Base-by-base conservation (phyloP, 2,888 invertebrate genomes). In the Cistogaster globosa region DNA sequence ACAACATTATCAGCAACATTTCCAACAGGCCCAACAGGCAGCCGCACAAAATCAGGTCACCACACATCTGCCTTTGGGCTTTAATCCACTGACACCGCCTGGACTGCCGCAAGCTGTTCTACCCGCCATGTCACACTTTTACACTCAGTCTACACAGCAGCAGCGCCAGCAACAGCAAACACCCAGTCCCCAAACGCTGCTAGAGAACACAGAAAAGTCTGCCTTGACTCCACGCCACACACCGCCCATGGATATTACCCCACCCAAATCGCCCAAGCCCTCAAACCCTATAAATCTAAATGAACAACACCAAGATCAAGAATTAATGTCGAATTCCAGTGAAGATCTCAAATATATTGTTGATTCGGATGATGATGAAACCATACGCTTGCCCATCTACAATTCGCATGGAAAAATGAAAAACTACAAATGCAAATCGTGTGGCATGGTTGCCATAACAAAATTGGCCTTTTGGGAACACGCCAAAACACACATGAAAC, bases 381-480 rank as follows among this genome's bases (percentile, higher is more conserved):
- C 83, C 18, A 94, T 94, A 12, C 94, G 94, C 7, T 93, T 93
- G 87, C 94, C 94, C 71, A 93, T 91, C 83, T 92, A 91, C 81
- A 93, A 92, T 76, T 93, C 93, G 2, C 93, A 97, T 88, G 97
- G 97, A 18, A 97, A 97, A 93, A 95, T 97, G 20, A 98, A 98
- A 93, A 95, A 96, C 0, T 97, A 97, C 92, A 96, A 96, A 90
- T 99, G 99, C 93, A 98, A 98, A 90, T 97, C 98, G 88, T 99
- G 99, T 91, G 95, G 95, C 72, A 96, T 96, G 88, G 94, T 96
- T 0, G 96, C 97, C 0, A 95, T 96, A 16, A 97, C 97, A 7
- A 99, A 99, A 93, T 93, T 96, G 20, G 97, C 97, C 77, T 98
- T 97, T 91, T 99, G 99, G 99, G 95, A 96, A 55, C 99, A 99